Conservation (phyloP, 2,113 vertebrate genomes). For the Menidia beryllina region DNA sequence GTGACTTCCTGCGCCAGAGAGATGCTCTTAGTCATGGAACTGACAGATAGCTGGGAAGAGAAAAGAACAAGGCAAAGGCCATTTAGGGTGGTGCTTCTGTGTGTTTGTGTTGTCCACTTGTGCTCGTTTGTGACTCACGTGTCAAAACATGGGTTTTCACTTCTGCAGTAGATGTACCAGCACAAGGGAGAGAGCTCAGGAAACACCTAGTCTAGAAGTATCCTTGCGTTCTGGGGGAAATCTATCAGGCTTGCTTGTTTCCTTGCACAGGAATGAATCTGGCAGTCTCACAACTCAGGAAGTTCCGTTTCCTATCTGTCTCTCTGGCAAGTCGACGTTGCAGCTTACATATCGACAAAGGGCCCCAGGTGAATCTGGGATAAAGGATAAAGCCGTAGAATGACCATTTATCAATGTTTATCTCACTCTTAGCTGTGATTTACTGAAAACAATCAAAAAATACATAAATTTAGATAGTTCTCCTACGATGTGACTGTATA, state of each 20-base stretch:
- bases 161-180: slow-evolving; percentile 40
- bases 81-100: slow-evolving; percentile 34
- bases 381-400: slow-evolving; percentile 3
- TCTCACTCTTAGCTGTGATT: slow-evolving; percentile 1
- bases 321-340: slow-evolving; percentile 50
- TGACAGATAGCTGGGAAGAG: slow-evolving; percentile 31
- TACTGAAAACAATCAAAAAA: neutral
- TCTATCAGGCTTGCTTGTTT: slow-evolving; percentile 49
- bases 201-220: slow-evolving; percentile 60
- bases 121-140: neutral
- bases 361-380: slow-evolving; percentile 47
- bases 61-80: slow-evolving; percentile 18
- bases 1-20: slow-evolving; percentile 56
- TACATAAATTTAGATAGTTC: neutral
- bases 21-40: slow-evolving; percentile 64
- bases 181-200: slow-evolving; percentile 55
- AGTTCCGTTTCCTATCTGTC: slow-evolving; percentile 46
- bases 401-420: slow-evolving; percentile 18
- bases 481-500: neutral
- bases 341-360: slow-evolving; percentile 21
- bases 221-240: slow-evolving; percentile 52
- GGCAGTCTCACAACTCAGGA: slow-evolving; percentile 40
- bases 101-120: slow-evolving; percentile 27
- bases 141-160: slow-evolving; percentile 25
- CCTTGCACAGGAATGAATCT: slow-evolving; percentile 49